A percentile compares a stretch with the other conserved stretches of the same genome.
Evolutionary conservation across 2,888 invertebrate genomes (phyloP).

Genomic region (Hipparchia semele): DNA sequence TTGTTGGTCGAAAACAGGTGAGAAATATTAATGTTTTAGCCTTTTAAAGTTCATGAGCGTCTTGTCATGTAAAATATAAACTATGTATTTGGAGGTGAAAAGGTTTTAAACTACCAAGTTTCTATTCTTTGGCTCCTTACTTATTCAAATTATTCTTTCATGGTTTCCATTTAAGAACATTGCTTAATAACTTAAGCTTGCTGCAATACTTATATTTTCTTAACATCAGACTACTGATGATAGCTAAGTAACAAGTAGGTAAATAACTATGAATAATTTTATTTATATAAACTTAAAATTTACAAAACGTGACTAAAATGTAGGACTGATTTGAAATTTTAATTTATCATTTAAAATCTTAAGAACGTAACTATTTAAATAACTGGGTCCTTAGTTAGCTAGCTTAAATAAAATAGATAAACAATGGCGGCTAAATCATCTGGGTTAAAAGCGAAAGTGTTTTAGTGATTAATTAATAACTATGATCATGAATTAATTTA

Average conservation of each 20-base stretch:
- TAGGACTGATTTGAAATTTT: no score
- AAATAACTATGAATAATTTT: no score
- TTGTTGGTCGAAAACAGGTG: slow-evolving; percentile 25
- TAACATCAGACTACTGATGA: neutral
- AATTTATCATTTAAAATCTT: no score
- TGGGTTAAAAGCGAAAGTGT: no score
- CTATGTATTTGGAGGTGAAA: slow-evolving; percentile 25
- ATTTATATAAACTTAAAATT: no score
- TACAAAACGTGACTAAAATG: no score
- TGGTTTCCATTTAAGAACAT: neutral
- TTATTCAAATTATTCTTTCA: slow-evolving; percentile 23
- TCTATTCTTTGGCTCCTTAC: slow-evolving; percentile 18
- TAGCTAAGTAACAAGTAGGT: no score
- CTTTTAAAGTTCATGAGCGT: slow-evolving; percentile 57
- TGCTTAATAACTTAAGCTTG: slow-evolving; percentile 46
- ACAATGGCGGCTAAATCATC: no score
- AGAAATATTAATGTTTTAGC: slow-evolving; percentile 55
- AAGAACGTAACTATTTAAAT: no score
- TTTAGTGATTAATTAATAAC: no score
- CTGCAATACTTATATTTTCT: slow-evolving; percentile 34
- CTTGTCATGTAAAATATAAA: slow-evolving; percentile 63
- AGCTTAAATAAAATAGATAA: no score
- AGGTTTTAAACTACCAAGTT: slow-evolving; percentile 25
- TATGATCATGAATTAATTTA: neutral
- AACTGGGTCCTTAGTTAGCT: no score